A percentile compares a stretch with the other conserved stretches of the same genome.
These are phyloP conservation scores for Pteromalus puparum DNA, from an alignment of 1,140 invertebrate genomes.

Conservation along the genomic window DNA sequence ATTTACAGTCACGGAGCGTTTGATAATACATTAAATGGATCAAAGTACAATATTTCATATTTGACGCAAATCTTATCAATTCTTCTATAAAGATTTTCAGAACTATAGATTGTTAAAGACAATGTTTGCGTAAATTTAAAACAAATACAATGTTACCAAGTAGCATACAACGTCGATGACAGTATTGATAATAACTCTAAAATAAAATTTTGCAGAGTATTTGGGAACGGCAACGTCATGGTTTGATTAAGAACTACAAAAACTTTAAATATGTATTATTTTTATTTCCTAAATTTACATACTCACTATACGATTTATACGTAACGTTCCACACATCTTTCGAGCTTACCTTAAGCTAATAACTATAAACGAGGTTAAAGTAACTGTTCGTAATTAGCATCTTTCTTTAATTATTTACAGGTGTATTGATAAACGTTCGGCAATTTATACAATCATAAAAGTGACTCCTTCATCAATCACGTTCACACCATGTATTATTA, in stretches of 20 bases:
- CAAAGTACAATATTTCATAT: too few species aligned
- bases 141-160: too few species aligned
- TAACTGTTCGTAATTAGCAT: constrained; percentile 48
- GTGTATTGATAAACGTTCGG: constrained; percentile 52
- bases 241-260: constrained; percentile 21
- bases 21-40: too few species aligned
- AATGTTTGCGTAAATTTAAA: too few species aligned
- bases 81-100: too few species aligned
- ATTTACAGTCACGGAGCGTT: too few species aligned
- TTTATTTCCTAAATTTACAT: constrained; percentile 55
- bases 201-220: neutral
- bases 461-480: constrained; percentile 48
- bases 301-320: constrained; percentile 53
- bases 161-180: too few species aligned
- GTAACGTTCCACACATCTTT: constrained; percentile 53
- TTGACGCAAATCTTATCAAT: too few species aligned
- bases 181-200: too few species aligned
- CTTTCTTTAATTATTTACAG: constrained; percentile 52
- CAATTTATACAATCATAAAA: constrained; percentile 54
- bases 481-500: constrained; percentile 38
- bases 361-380: constrained; percentile 54
- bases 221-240: neutral
- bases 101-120: too few species aligned
- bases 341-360: constrained; percentile 52
- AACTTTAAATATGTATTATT: constrained; percentile 49